These are phyloP conservation scores for Branchinecta lynchi DNA, from an alignment of 1,140 invertebrate genomes.

Conservation along the genomic window DNA sequence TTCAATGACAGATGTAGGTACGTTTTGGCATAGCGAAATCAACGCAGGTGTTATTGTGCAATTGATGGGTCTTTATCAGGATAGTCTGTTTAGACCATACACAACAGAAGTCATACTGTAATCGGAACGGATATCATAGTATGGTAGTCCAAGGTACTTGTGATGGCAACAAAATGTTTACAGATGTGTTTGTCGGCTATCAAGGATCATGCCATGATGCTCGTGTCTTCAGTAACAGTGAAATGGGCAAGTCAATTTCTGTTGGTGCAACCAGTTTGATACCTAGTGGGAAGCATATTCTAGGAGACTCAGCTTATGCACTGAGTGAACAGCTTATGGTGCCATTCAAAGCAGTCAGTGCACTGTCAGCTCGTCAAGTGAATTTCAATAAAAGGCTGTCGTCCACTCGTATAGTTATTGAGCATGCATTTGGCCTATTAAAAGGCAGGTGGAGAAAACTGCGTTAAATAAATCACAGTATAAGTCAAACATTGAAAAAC, in stretches of 20 bases:
- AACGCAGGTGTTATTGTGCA: background rate
- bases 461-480: background rate
- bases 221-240: background rate
- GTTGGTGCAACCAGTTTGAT: background rate
- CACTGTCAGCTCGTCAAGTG: background rate
- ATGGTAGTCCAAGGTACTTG: background rate
- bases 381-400: background rate
- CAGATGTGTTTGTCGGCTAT: background rate
- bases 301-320: background rate
- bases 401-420: background rate
- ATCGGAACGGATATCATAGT: background rate
- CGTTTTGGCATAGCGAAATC: background rate
- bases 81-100: background rate
- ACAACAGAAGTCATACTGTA: background rate
- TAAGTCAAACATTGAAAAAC: no score
- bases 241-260: background rate
- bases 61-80: background rate
- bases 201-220: background rate
- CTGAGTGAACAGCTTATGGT: background rate
- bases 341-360: background rate
- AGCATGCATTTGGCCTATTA: background rate
- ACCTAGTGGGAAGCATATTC: conserved; percentile 2
- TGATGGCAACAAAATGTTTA: background rate
- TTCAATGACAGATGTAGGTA: background rate
- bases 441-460: conserved; percentile 1